Base-by-base conservation (phyloP, 2,113 vertebrate genomes). In the Pitta sordida region DNA sequence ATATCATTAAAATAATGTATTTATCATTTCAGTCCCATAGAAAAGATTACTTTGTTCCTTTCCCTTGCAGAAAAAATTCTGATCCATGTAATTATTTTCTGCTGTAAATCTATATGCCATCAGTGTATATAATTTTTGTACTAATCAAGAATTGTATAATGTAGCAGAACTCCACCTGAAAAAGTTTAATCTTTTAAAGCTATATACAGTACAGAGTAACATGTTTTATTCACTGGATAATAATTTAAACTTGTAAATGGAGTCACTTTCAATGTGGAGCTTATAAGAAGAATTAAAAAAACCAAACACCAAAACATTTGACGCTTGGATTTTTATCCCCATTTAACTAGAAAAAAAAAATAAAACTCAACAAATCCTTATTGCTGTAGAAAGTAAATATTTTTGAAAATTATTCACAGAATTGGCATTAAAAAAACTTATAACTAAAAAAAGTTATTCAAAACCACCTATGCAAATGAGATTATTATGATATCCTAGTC, bases 351-450 rank as follows among this genome's bases (percentile, higher is more conserved):
- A 88, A 90, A 94, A 70, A n/a, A n/a, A n/a, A n/a, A n/a, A n/a
- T n/a, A n/a, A n/a, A n/a, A n/a, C n/a, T 51, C 5, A 2, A 9
- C 2, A 3, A 34, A 36, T 1, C 1, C 3, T 32, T 62, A 5
- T 29, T 53, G 30, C 15, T 46, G 11, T 4, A 63, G 34, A 56
- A 80, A 53, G 5, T 11, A 69, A 87, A 74, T 46, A 58, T 5
- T 69, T 79, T 36, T 51, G 5, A 78, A 77, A 83, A 88, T 77
- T 46, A 32, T 86, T 91, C 41, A 62, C 11, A 63, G 44, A 74
- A 15, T 12, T 63, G 34, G 10, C 79, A 22, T 24, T 68, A 14
- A 73, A 65, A 83, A 91, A 49, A 1, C 46, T 77, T 62, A 8
- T 11, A 53, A 51, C 5, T 55, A 22, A 49, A 64, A 32, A 52